These are phyloP conservation scores for Plectus sambesii DNA, from an alignment of 1,140 invertebrate genomes.

Conservation along the genomic window DNA sequence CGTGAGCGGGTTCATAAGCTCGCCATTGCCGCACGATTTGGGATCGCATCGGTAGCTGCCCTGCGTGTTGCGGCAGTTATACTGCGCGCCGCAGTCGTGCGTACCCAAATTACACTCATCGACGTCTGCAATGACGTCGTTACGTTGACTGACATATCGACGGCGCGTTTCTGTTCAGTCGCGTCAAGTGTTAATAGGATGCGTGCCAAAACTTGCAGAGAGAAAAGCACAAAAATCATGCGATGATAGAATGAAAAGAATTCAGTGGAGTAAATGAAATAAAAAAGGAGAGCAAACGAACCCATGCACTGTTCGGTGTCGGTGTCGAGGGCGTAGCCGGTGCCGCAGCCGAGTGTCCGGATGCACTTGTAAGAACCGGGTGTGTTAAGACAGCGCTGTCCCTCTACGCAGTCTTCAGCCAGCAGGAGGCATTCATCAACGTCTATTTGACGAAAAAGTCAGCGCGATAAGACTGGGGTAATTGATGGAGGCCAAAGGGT, in stretches of 20 bases:
- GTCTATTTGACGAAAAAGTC: constrained; percentile 20
- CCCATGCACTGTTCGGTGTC: constrained; percentile 72
- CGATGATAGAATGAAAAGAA: no score
- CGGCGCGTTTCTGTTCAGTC: no score
- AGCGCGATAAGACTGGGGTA: background rate
- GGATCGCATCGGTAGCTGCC: constrained; percentile 66
- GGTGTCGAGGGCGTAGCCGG: constrained; percentile 84
- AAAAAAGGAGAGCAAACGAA: constrained; percentile 46
- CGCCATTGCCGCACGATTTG: constrained; percentile 51
- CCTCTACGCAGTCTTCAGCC: constrained; percentile 39
- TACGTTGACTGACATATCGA: no score
- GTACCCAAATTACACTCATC: constrained; percentile 74
- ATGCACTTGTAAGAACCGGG: constrained; percentile 55
- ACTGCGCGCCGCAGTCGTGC: constrained; percentile 67
- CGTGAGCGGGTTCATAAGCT: constrained; percentile 34
- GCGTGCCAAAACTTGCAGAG: no score
- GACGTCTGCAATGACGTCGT: constrained; percentile 58
- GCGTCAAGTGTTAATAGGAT: no score
- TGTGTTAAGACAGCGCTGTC: constrained; percentile 42
- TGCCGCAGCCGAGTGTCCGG: constrained; percentile 73
- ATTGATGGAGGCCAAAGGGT: background rate
- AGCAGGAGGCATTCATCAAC: constrained; percentile 42
- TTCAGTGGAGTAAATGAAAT: no score
- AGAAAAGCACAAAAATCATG: no score
- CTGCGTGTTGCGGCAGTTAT: constrained; percentile 68